Evolutionary conservation across 1,140 invertebrate genomes (phyloP), one percentile per base, ranked within the genome.

Genomic region (Dendrolimus punctatus): DNA sequence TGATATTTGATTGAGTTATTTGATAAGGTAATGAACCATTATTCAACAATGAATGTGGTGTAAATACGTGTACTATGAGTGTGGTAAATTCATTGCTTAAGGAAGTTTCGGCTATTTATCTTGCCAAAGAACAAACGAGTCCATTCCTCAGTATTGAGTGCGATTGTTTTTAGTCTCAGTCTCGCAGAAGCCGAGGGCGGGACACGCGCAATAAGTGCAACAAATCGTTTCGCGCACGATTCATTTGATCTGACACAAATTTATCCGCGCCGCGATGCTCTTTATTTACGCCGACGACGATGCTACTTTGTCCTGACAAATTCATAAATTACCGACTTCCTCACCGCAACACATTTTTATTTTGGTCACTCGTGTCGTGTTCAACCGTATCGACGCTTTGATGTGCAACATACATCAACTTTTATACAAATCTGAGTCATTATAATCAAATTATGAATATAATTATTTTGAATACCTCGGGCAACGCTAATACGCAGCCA

Each of bases 291-390:
- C 82, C 69, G 76, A 66, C 75, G 71, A 62, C 73, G 77, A 76
- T 76, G 80, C 74, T 82, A 80, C 73, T 83, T 81, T 81, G 80
- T 81, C 80, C 76, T 82, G 76, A 81, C 83, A 84, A 84, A 86
- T 82, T 84, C 83, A 84, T 86, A 86, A 86, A 86, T 86, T 86
- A 86, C 80, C 80, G 69, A 84, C 82, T 84, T 85, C 83, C 83
- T 84, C 73, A 53, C 68, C 62, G 66, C 70, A 56, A 58, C 48
- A 59, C 63, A 71, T 78, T 74, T 80, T 82, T 79, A 80, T 84
- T 79, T 83, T 78, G 71, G 66, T 73, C 70, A 72, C 66, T 68
- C 65, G 69, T 73, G 72, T 70, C 70, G 72, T 72, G 73, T 68
- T 70, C 73, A 62, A 52, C 66, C 71, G 80, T 80, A 85, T 78